Percentiles rank a stretch among this genome's conserved stretches.
phyloP scores from a whole-genome alignment of 2,113 vertebrate species.

The Sylvia atricapilla region DNA sequence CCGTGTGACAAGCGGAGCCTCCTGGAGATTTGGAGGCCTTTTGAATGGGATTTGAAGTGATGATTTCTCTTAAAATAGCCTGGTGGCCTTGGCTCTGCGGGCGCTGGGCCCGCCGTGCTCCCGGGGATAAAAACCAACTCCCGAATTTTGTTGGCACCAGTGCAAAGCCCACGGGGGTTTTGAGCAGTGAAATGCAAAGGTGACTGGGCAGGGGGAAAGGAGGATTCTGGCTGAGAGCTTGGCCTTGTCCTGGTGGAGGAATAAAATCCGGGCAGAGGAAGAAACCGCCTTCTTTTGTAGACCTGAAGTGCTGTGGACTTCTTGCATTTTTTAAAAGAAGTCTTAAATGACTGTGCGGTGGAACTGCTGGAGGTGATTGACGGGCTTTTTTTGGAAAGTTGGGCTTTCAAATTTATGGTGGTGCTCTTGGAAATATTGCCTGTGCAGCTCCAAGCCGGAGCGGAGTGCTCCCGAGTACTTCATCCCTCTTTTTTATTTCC shows the following conservation, averaged over 20 bases:
- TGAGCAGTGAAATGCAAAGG: background rate
- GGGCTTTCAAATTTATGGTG: background rate
- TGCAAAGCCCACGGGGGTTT: background rate
- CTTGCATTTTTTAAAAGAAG: background rate
- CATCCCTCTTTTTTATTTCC: conserved; percentile 1
- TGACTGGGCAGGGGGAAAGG: background rate
- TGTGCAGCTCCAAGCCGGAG: background rate
- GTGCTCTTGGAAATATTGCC: background rate
- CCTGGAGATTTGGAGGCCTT: background rate
- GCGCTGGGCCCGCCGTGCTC: background rate
- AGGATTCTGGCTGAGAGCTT: background rate
- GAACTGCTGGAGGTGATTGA: background rate
- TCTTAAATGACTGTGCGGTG: background rate
- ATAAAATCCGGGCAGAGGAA: background rate
- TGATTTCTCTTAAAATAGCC: background rate
- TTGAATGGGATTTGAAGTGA: background rate
- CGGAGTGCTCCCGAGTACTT: background rate
- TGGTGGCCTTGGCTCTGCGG: background rate
- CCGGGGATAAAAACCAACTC: background rate
- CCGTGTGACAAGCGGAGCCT: conserved; percentile 17
- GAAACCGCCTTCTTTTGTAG: background rate
- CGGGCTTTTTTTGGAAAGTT: background rate
- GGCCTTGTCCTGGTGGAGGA: background rate
- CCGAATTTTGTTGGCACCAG: accelerated
- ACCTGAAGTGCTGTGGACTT: background rate